These are phyloP conservation scores for Reticulitermes lucifugus DNA, from an alignment of 2,888 invertebrate species.

Conservation along the genomic window DNA sequence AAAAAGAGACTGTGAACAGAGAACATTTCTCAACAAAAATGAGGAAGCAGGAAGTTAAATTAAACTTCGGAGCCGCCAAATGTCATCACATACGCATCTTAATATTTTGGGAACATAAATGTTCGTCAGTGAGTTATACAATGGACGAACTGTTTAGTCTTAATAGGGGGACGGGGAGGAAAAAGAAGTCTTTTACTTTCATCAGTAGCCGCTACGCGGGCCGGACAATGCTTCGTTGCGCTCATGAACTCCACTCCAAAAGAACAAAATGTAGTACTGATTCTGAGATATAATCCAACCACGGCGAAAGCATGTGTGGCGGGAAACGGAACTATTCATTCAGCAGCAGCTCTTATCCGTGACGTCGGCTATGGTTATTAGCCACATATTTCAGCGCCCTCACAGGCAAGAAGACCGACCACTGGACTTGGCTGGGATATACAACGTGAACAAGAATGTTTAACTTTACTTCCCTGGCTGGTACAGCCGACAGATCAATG, in stretches of 20 bases:
- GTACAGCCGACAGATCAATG: too few species aligned
- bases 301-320: too few species aligned
- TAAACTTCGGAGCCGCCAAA: neutral
- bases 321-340: too few species aligned
- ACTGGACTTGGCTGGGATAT: too few species aligned
- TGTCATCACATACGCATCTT: neutral
- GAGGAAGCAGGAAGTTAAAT: neutral
- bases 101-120: neutral
- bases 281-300: neutral
- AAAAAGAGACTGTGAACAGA: too few species aligned
- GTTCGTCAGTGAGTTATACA: neutral
- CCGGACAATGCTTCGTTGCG: neutral
- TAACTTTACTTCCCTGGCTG: too few species aligned
- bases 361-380: too few species aligned
- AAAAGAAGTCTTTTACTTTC: neutral
- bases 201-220: neutral
- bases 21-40: too few species aligned
- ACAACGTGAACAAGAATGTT: too few species aligned
- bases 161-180: neutral
- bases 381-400: too few species aligned
- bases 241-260: neutral
- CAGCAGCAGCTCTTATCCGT: too few species aligned
- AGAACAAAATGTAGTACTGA: neutral
- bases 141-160: neutral
- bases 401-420: too few species aligned